Conservation (phyloP, 2,113 vertebrate species). For the Hystrix cristata region DNA sequence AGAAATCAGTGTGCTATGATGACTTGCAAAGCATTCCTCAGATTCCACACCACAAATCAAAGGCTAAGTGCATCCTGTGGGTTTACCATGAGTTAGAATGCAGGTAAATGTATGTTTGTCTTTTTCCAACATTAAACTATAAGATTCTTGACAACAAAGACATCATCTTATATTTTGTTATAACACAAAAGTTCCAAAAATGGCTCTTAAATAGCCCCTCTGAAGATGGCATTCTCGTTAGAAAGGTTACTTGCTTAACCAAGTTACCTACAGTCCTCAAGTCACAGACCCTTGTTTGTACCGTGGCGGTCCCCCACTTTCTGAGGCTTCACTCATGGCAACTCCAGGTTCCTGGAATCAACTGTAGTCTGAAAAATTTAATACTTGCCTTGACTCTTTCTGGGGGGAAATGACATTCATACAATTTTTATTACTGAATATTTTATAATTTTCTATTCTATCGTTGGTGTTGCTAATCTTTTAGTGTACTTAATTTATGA, state of each 20-base stretch:
- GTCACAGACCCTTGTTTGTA: not conserved
- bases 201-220: not conserved
- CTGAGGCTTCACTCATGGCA: too few relatives aligned
- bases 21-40: not conserved
- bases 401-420: not conserved
- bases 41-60: not conserved
- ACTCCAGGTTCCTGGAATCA: not conserved
- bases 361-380: not conserved
- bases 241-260: not conserved
- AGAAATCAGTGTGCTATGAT: not conserved
- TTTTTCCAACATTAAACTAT: not conserved
- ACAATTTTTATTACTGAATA: not conserved
- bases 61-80: not conserved
- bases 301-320: accelerated
- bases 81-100: not conserved
- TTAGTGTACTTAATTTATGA: not conserved
- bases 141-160: not conserved
- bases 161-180: not conserved
- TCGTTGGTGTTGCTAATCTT: too few relatives aligned
- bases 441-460: not conserved
- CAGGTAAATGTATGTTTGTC: not conserved
- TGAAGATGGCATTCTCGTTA: too few relatives aligned
- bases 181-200: not conserved
- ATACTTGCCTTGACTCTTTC: not conserved
- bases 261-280: not conserved